Evolutionary conservation across 2,888 invertebrate genomes (phyloP), one percentile per base, ranked within the genome.

Genomic region (Strigamia transsilvanica): DNA sequence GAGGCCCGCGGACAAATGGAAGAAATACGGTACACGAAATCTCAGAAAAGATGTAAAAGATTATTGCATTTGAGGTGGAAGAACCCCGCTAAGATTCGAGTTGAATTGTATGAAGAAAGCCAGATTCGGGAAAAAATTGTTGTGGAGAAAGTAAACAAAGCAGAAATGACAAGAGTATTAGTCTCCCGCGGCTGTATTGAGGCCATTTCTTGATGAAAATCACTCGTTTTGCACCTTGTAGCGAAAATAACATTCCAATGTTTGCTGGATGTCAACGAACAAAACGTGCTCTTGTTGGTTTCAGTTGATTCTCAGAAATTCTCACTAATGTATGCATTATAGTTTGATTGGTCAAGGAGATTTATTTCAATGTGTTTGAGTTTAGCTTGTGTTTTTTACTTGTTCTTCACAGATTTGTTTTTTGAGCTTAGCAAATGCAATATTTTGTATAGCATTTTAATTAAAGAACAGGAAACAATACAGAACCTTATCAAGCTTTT

Each of bases 131-230:
- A 21, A 66, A 12, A 66, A 21, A 9, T 4, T 23, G 61, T 6
- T 23, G 18, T 12, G 61, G 61, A 46, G 3, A 66, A 9, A 66
- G 23, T 66, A 66, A 66, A 66, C 61, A 66, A 66, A 66, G 61
- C 61, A 21, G 61, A 66, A 66, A 66, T 66, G 61, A 66, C 61
- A 66, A 27, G 61, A 10, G 61, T 66, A 21, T 66, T 66, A 66
- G 61, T 66, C 61, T 66, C 21, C 61, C 21, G 21, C 61, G 1
- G 21, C 18, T 66, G 12, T 10, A 66, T 23, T n/a, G 6, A 66
- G 61, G 61, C 61, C 21, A 66, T 66, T 66, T 21, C 61, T 66
- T 23, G 23, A 23, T 66, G 46, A 46, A 46, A 46, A 46, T 46
- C 4, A 10, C 15, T 15, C 46, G 10, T 46, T 5, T n/a, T 46